A percentile compares a stretch with the other conserved stretches of the same genome.
phyloP scores from a whole-genome alignment of 2,888 invertebrate genomes.

The Tholera decimalis region DNA sequence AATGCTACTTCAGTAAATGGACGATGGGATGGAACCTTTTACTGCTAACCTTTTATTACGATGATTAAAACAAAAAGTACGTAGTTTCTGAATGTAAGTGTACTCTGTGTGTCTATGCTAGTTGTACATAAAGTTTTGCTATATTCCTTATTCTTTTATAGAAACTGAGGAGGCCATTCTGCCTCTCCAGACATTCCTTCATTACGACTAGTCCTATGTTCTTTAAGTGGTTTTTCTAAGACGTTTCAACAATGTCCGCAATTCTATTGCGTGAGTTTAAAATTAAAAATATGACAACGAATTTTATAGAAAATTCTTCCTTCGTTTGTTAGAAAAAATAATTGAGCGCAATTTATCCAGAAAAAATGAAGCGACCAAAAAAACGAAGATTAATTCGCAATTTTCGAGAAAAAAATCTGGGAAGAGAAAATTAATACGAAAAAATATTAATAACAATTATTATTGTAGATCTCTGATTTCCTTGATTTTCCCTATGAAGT shows the following conservation, averaged over 20 bases:
- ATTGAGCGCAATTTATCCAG: neutral
- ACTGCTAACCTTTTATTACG: constrained; percentile 60
- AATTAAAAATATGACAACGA: neutral
- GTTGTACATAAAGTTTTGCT: constrained; percentile 19
- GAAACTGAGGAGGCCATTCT: too few relatives aligned
- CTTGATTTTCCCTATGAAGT: constrained; percentile 16
- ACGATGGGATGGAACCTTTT: constrained; percentile 62
- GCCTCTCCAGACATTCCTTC: too few relatives aligned
- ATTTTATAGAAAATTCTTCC: neutral
- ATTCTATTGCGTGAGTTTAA: neutral
- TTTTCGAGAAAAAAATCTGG: constrained; percentile 19
- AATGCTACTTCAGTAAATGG: constrained; percentile 56
- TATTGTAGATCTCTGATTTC: constrained; percentile 42
- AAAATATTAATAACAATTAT: constrained; percentile 41
- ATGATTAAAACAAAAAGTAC: constrained; percentile 63
- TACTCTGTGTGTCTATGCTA: constrained; percentile 22
- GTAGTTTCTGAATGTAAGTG: constrained; percentile 44
- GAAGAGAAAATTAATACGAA: constrained; percentile 23
- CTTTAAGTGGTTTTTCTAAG: neutral
- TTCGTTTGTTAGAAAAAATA: neutral
- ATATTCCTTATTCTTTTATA: neutral
- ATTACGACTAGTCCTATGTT: too few relatives aligned
- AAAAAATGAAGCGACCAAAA: neutral
- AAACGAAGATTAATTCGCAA: neutral
- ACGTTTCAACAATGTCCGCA: neutral